Conservation (phyloP, 2,888 invertebrate genomes). For the Tipula unca region DNA sequence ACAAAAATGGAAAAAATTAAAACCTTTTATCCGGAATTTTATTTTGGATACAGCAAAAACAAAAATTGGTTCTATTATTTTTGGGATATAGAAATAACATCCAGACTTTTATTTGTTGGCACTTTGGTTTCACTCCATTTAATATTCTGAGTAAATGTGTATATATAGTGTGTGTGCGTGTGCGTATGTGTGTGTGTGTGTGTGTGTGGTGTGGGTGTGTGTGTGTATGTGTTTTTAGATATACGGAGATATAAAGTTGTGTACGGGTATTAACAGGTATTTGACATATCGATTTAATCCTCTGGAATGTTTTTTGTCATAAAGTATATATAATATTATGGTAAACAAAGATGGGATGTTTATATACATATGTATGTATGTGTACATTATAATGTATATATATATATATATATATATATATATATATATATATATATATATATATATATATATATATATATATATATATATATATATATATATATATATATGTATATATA, state of each 20-base stretch:
- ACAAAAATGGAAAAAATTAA: not conserved
- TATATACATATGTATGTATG: not conserved
- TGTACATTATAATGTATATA: no score
- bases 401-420: no score
- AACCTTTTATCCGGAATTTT: not conserved
- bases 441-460: no score
- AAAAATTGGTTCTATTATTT: not conserved
- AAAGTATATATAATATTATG: not conserved
- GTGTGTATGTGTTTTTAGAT: not conserved
- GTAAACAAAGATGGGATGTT: not conserved
- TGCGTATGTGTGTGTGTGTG: no score
- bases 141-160: no score
- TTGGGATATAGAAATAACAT: not conserved
- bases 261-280: not conserved
- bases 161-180: no score
- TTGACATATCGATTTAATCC: not conserved
- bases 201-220: no score
- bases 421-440: no score
- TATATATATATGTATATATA: no score
- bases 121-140: conserved; percentile 8
- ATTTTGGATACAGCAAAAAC: not conserved
- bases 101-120: not conserved
- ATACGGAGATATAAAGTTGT: not conserved
- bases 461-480: no score
- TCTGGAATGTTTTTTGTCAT: not conserved